Conservation (phyloP, 2,113 vertebrate species). For the Oncorhynchus clarkii region DNA sequence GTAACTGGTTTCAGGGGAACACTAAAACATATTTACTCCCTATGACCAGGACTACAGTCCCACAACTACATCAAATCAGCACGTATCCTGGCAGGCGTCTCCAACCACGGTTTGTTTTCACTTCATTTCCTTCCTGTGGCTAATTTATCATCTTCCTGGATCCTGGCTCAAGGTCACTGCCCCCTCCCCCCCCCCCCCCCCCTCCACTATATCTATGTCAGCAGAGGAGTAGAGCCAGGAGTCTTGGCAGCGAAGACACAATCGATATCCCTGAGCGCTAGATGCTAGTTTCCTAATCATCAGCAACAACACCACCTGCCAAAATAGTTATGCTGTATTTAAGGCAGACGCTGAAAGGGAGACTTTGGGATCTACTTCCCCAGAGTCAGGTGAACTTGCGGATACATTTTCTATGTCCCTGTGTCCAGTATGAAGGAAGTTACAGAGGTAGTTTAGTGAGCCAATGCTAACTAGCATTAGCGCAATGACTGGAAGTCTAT, state of each 20-base stretch:
- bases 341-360: constrained; percentile 32
- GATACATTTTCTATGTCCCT: no score
- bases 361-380: no score
- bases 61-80: constrained; percentile 10
- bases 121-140: constrained; percentile 40
- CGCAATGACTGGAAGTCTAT: no score
- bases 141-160: constrained; percentile 53
- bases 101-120: constrained; percentile 23
- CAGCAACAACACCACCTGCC: constrained; percentile 59
- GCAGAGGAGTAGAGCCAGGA: constrained; percentile 2
- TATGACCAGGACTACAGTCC: constrained; percentile 6
- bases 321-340: constrained; percentile 68
- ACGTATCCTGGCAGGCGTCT: constrained; percentile 1
- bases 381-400: no score
- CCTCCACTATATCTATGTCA: constrained; percentile 44
- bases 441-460: no score
- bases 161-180: constrained; percentile 59
- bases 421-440: no score
- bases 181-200: constrained; percentile 17
- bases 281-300: constrained; percentile 57
- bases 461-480: no score
- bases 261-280: constrained; percentile 62
- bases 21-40: constrained; percentile 9
- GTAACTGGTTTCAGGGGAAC: constrained; percentile 29
- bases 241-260: constrained; percentile 56